Evolutionary conservation across 1,140 invertebrate species (phyloP), one percentile per base, ranked within the genome.

Genomic region (Macrobrachium nipponense): DNA sequence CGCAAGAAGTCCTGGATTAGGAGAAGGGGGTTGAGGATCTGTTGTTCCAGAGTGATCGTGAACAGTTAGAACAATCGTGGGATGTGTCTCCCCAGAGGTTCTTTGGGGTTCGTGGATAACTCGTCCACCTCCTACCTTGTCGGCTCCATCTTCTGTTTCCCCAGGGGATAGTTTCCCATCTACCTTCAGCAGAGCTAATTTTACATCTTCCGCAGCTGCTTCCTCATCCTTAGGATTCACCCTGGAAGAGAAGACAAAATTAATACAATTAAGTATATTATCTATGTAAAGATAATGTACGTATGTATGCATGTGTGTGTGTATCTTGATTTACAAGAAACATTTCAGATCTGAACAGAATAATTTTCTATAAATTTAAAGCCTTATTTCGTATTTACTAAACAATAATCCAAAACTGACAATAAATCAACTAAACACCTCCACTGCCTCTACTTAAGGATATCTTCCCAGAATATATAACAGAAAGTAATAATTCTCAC

Each of bases 191-290:
- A 86, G 77, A n/a, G 83, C 83, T 60, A 77, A 76, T 36, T 86
- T 86, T 58, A 86, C 84, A 59, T 80, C 84, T 58, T 80, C 84
- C 59, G 36, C 59, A 20, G 84, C 77, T n/a, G 78, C 84, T 60
- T 77, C 78, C 15, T 86, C 84, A 60, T 80, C 84, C 36, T 86
- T 86, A 23, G 64, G 77, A 15, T 86, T 68, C 17, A 86, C 77
- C n/a, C 84, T 86, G 82, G 15, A 84, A 82, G n/a, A 79, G 68
- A 20, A 20, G 17, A 18, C 27, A 80, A 66, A 80, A 12, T 51
- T 12, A 36, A 36, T 1, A 51, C 8, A 51, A 8, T 51, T 51
- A 36, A 51, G 51, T 51, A 51, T 51, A 5, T 51, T 12, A 51
- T 51, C 5, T 51, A 12, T 5, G 8, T 10, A 51, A 51, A 51